These are phyloP conservation scores for Carcharodon carcharias DNA, from an alignment of 2,797 vertebrate species.

Conservation along the genomic window DNA sequence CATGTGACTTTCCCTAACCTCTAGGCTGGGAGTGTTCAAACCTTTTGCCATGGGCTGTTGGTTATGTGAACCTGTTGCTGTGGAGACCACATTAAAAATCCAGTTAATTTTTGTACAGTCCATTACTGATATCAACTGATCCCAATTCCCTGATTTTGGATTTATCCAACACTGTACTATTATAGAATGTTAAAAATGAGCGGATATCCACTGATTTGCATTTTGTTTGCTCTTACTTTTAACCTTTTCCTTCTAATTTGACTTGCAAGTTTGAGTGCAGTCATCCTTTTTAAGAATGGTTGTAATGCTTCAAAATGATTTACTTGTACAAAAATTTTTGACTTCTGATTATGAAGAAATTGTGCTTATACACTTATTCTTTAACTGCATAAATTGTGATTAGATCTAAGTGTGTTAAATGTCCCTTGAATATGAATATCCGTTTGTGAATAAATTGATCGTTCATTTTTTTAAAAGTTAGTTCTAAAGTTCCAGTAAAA, in stretches of 20 bases:
- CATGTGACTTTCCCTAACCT: not conserved
- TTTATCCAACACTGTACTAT: not conserved
- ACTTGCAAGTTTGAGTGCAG: not conserved
- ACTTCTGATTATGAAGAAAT: not conserved
- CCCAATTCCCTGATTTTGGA: not conserved
- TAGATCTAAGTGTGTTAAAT: no score
- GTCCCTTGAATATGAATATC: not conserved
- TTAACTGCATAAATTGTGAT: no score
- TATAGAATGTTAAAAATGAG: not conserved
- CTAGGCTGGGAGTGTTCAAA: not conserved
- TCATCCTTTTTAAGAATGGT: not conserved
- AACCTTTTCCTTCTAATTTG: not conserved
- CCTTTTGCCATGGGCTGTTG: not conserved
- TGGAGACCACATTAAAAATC: not conserved
- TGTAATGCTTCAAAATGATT: not conserved
- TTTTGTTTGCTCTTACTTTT: not conserved
- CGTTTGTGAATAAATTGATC: not conserved
- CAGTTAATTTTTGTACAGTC: not conserved
- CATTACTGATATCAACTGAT: not conserved
- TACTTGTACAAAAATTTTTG: not conserved
- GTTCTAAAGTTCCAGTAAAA: not conserved
- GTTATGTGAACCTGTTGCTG: not conserved
- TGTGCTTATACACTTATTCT: no score
- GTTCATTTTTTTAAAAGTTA: no score
- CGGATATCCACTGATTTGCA: not conserved